Evolutionary conservation across 2,113 vertebrate species (phyloP), one percentile per base, ranked within the genome.

Genomic region (Hyla sarda): DNA sequence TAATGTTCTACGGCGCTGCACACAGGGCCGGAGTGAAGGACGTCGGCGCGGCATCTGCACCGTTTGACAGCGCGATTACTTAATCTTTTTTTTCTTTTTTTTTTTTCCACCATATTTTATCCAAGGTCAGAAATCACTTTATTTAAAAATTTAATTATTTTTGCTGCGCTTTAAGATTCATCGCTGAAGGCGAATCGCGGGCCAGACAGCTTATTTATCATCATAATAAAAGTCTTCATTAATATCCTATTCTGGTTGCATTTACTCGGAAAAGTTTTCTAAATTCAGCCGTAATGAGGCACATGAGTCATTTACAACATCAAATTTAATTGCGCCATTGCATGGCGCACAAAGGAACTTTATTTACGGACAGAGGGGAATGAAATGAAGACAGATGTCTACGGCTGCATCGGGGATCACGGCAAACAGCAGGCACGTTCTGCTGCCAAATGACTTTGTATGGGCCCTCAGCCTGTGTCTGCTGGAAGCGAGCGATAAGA

Each of bases 321-420:
- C 62, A 72, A 25, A 75, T 69, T 71, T 52, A 52, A 79, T 69
- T 34, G 60, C 41, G 34, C 34, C 67, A 41, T 58, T 60, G 32
- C 73, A 32, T 30, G 3, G 60, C 17, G 25, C 74, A 56, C 12
- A 69, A 54, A 77, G 21, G 65, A 45, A 19, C 10, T 37, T 14
- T 48, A 62, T 79, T n/a, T 69, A 30, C 60, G 58, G 47, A 25
- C 58, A 28, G 32, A 23, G 34, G n/a, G 28, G 28, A 48, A 80
- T 72, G 84, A 41, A 80, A 80, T 71, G 76, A 86, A 79, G 76
- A 79, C 84, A 80, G 75, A 79, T 80, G 84, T 62, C 72, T 6
- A 13, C 17, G 54, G 34, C 72, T 32, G 17, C 54, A 32, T 0
- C 23, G 37, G 82, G 54, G 82, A 58, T 23, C 12, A 85, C n/a